Conservation (phyloP, 2,797 vertebrate genomes). For the Bovichtus variegatus region DNA sequence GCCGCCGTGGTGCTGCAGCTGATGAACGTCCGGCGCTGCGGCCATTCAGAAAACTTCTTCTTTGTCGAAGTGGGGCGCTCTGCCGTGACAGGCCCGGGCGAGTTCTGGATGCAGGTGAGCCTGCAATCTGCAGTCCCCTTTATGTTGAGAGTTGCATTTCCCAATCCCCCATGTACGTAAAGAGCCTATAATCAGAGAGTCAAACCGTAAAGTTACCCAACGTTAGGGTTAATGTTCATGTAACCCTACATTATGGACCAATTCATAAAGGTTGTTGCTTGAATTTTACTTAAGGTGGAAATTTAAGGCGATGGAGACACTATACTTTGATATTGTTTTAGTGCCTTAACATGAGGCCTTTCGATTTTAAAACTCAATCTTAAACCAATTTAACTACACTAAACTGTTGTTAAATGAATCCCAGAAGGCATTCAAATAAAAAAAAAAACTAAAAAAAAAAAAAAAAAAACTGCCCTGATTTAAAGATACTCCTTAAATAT, state of each 20-base stretch:
- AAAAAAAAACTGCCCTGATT: not conserved
- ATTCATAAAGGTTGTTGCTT: not conserved
- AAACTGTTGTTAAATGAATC: not conserved
- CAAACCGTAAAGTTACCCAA: constrained; percentile 2
- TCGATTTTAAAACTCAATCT: not conserved
- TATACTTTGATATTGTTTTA: not conserved
- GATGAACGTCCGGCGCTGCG: constrained; percentile 89
- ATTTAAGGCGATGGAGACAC: not conserved
- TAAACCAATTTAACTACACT: not conserved
- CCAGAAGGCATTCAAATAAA: not conserved
- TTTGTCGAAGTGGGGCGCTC: constrained; percentile 91
- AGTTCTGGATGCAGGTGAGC: constrained; percentile 89
- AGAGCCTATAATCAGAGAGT: constrained; percentile 35
- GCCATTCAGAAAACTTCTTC: constrained; percentile 91
- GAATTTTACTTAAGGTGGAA: not conserved
- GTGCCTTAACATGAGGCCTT: not conserved
- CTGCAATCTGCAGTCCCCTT: constrained; percentile 27
- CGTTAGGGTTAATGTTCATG: not conserved
- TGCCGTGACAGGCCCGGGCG: constrained; percentile 86
- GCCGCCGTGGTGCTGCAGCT: constrained; percentile 88
- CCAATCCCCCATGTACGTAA: not conserved
- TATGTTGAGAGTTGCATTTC: constrained; percentile 21
- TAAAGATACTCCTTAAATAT: not conserved
- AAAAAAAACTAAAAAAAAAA: not conserved
- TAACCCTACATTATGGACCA: constrained; percentile 18